Conservation (phyloP, 2,113 vertebrate species). For the Calyptommatus sinebrachiatus region DNA sequence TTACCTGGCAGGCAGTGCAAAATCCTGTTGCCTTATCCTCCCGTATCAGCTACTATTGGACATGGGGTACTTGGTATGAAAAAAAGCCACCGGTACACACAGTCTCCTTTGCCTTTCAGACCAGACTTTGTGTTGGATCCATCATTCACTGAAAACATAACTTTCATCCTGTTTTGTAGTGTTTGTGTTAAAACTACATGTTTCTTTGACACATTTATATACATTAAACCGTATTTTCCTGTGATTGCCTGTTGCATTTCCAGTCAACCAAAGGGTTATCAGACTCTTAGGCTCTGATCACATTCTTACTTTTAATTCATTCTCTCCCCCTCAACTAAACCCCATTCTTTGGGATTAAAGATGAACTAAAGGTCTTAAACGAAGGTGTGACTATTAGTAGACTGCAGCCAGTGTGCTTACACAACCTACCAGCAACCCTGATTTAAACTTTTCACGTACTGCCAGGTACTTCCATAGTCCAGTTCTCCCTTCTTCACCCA, state of each 20-base stretch:
- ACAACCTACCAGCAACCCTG: not conserved
- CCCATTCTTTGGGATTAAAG: too few relatives aligned
- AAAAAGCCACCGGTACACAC: not conserved
- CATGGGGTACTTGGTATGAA: not conserved
- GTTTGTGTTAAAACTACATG: not conserved
- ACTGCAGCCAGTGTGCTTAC: not conserved
- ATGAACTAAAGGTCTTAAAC: too few relatives aligned
- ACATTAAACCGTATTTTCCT: not conserved
- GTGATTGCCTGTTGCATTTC: too few relatives aligned
- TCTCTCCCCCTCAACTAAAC: too few relatives aligned
- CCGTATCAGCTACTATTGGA: too few relatives aligned
- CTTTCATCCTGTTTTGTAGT: not conserved
- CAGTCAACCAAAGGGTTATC: not conserved
- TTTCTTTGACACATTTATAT: not conserved
- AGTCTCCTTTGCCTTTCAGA: not conserved
- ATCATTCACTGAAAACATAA: not conserved
- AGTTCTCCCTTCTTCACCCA: not conserved
- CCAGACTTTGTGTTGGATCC: too few relatives aligned
- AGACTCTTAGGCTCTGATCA: not conserved
- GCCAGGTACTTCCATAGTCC: too few relatives aligned
- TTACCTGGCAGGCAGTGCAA: too few relatives aligned
- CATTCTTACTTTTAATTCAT: too few relatives aligned
- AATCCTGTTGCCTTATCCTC: too few relatives aligned
- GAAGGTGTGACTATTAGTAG: too few relatives aligned
- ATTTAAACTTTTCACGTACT: not conserved